phyloP scores from a whole-genome alignment of 2,888 invertebrate genomes.

The Anoncus sp. region DNA sequence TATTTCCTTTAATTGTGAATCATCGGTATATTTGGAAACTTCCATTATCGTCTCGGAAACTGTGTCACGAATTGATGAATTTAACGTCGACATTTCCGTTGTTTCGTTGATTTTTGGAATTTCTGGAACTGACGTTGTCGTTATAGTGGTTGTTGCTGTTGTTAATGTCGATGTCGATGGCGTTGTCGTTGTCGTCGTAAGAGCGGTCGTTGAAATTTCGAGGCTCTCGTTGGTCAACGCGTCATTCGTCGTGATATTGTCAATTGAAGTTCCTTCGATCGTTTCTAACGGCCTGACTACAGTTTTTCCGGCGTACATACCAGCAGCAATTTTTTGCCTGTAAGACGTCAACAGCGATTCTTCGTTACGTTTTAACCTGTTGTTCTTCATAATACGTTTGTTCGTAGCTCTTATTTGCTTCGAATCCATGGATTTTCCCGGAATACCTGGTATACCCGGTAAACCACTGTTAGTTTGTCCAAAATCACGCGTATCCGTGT shows the following conservation, averaged over 20 bases:
- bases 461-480: slow-evolving; percentile 8
- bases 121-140: slow-evolving; percentile 44
- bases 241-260: background rate
- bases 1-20: slow-evolving; percentile 55
- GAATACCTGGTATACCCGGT: slow-evolving; percentile 47
- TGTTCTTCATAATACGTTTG: slow-evolving; percentile 71
- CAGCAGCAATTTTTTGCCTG: slow-evolving; percentile 76
- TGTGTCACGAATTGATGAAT: slow-evolving; percentile 72
- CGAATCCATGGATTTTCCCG: slow-evolving; percentile 51
- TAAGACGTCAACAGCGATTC: slow-evolving; percentile 65
- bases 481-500: slow-evolving; percentile 59
- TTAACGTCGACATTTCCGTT: slow-evolving; percentile 16
- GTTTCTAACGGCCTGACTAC: slow-evolving; percentile 34
- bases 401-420: slow-evolving; percentile 29
- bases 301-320: slow-evolving; percentile 83
- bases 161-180: slow-evolving; percentile 1
- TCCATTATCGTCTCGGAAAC: slow-evolving; percentile 80
- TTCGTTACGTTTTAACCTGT: slow-evolving; percentile 71
- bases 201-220: slow-evolving; percentile 53
- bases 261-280: background rate
- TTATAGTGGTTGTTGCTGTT: background rate
- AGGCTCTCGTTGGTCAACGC: slow-evolving; percentile 76
- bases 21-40: slow-evolving; percentile 74
- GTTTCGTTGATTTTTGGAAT: background rate
- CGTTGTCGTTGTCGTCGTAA: slow-evolving; percentile 10